Conservation (phyloP, 2,888 invertebrate species). For the Euplagia quadripunctaria region DNA sequence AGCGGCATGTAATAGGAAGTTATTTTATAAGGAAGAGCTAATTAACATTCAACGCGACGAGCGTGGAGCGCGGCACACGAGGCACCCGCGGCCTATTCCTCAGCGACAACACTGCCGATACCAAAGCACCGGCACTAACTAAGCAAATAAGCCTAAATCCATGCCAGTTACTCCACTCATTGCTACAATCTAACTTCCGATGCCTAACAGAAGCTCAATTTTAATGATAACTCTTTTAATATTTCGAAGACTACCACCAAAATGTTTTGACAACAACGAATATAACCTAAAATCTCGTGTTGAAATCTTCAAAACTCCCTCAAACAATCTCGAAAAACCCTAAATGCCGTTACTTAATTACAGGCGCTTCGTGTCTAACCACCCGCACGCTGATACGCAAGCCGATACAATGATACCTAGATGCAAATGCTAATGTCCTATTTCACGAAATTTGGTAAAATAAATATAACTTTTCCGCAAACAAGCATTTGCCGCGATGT, state of each 20-base stretch:
- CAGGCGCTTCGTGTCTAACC: slow-evolving; percentile 71
- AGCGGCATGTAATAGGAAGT: slow-evolving; percentile 74
- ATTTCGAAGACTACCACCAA: slow-evolving; percentile 55
- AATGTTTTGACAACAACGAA: slow-evolving; percentile 83
- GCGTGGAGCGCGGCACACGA: slow-evolving; percentile 72
- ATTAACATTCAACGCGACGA: slow-evolving; percentile 81
- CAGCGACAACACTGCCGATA: slow-evolving; percentile 53
- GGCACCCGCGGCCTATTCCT: slow-evolving; percentile 61
- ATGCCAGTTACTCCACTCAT: slow-evolving; percentile 20
- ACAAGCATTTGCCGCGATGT: slow-evolving; percentile 58
- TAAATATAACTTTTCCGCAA: slow-evolving; percentile 73
- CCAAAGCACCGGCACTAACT: slow-evolving; percentile 46
- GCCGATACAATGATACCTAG: slow-evolving; percentile 86
- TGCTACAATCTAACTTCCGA: slow-evolving; percentile 16
- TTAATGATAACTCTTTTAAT: slow-evolving; percentile 34
- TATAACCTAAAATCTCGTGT: slow-evolving; percentile 86
- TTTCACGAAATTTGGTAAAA: slow-evolving; percentile 85
- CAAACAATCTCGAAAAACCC: slow-evolving; percentile 65
- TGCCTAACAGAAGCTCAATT: slow-evolving; percentile 22
- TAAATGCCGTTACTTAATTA: slow-evolving; percentile 61
- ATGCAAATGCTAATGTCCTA: slow-evolving; percentile 87
- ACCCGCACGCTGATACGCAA: slow-evolving; percentile 83
- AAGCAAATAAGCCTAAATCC: slow-evolving; percentile 45
- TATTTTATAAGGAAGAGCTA: slow-evolving; percentile 79
- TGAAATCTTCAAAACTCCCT: slow-evolving; percentile 71